phyloP scores from a whole-genome alignment of 2,888 invertebrate species.

The Volucella bombylans region DNA sequence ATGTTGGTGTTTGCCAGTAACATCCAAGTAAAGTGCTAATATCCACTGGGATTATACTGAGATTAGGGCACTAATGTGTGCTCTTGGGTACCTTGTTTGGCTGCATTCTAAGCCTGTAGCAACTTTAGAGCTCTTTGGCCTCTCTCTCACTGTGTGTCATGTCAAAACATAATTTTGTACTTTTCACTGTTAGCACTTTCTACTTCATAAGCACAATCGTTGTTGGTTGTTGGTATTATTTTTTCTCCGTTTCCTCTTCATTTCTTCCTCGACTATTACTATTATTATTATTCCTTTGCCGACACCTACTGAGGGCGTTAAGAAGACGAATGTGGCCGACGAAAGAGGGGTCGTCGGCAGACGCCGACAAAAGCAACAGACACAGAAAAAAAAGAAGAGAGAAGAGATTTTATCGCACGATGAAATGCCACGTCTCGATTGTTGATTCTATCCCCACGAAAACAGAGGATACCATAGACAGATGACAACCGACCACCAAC shows the following conservation, averaged over 20 bases:
- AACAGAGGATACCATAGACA: conserved; percentile 12
- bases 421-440: conserved; percentile 70
- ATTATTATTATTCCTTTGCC: conserved; percentile 45
- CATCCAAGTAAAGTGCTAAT: conserved; percentile 71
- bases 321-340: conserved; percentile 53
- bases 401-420: conserved; percentile 69
- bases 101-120: no score
- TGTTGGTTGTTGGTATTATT: conserved; percentile 6
- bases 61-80: conserved; percentile 67
- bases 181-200: conserved; percentile 39
- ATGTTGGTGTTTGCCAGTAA: conserved; percentile 39
- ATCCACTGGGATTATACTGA: conserved; percentile 70
- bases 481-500: no score
- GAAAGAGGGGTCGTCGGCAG: background rate
- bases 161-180: conserved; percentile 72
- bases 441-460: conserved; percentile 66
- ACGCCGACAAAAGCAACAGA: conserved; percentile 49
- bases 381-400: conserved; percentile 27
- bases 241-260: conserved; percentile 28
- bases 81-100: conserved; percentile 1
- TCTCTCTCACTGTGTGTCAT: conserved; percentile 59
- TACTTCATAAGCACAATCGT: no score
- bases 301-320: conserved; percentile 62
- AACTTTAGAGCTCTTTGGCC: background rate
- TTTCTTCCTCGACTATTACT: conserved; percentile 43